Evolutionary conservation across 2,113 vertebrate species (phyloP), one percentile per base, ranked within the genome.

Genomic region (Synchiropus splendidus): DNA sequence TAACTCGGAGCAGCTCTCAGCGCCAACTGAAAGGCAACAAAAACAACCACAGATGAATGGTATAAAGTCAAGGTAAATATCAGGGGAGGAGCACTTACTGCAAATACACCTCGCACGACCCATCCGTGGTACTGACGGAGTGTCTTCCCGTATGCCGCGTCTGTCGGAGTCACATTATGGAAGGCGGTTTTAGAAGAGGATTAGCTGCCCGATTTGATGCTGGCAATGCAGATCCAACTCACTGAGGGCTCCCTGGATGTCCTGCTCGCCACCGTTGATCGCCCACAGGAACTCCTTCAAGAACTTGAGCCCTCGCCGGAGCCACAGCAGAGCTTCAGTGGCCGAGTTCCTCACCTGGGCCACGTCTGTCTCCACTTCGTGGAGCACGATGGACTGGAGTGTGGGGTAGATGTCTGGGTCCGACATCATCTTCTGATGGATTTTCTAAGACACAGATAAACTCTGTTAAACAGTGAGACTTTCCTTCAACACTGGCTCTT

Each of bases 81-180:
- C 35, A 2, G 13, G 18, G 3, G 6, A 18, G 27, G 31, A 48
- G 50, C 2, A 89, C 93, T 75, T 59, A 99, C 95, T 1, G 95
- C 95, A 74, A 98, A 99, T 37, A 99, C 93, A 0, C 95, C 92
- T 2, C 93, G 86, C 34, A 99, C 90, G 12, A 99, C 95, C 95
- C 95, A 99, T 31, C 95, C 93, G 0, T 99, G 95, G 75, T 97
- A 92, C 41, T 90, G 92, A 18, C 95, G 83, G 39, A 99, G 75
- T 0, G 92, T 98, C 76, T 85, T 92, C 10, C 95, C 92, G 34
- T 99, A 99, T 4, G 95, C 92, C 0, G 83, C 91, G 72, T 94
- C 95, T 99, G 60, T 12, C 55, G 59, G 44, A 55, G 14, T 27
- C 18, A 27, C 6, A 10, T 16, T 3, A 14, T 14, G 4, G 5